Conservation (phyloP, 2,797 vertebrate genomes). For the Chaetophractus vellerosus region DNA sequence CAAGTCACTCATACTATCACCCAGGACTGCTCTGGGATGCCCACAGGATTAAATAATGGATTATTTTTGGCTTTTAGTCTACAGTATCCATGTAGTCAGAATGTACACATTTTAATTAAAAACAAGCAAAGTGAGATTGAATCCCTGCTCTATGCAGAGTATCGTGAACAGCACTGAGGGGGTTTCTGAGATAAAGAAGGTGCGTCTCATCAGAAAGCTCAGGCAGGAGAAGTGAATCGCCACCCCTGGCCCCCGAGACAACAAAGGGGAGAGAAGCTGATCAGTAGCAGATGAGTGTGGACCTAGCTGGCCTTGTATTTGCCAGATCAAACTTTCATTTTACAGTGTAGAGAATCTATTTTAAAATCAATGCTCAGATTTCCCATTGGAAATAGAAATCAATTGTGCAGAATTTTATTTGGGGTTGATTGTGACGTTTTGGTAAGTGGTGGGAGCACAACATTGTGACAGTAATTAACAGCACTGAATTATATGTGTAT, state of each 20-base stretch:
- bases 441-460: too few relatives aligned
- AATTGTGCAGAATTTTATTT: too few relatives aligned
- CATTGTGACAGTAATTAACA: too few relatives aligned
- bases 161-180: background rate
- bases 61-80: background rate
- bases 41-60: background rate
- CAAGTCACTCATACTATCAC: background rate
- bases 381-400: too few relatives aligned
- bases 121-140: background rate
- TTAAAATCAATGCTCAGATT: background rate
- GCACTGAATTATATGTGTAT: too few relatives aligned
- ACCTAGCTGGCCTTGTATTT: background rate
- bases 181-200: background rate
- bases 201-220: background rate
- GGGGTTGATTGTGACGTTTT: too few relatives aligned
- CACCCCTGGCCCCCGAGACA: too few relatives aligned
- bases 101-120: background rate
- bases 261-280: background rate
- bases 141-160: background rate
- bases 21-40: background rate
- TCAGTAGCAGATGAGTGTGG: fast-evolving
- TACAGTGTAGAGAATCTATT: background rate
- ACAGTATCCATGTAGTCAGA: background rate
- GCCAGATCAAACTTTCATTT: background rate
- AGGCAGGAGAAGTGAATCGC: fast-evolving